These are phyloP conservation scores for Elegia similella DNA, from an alignment of 2,888 invertebrate genomes.

Conservation along the genomic window DNA sequence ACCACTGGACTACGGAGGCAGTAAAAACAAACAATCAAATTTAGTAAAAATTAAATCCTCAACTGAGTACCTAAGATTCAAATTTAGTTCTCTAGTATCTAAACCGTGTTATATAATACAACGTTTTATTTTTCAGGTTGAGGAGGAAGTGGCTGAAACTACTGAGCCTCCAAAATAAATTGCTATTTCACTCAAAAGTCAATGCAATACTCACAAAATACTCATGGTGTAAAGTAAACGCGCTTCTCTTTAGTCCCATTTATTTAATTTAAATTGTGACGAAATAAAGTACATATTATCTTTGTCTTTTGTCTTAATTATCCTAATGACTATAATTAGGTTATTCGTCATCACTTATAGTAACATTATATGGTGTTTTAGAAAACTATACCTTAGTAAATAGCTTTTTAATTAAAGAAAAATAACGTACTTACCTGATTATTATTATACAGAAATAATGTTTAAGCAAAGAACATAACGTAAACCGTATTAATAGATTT, in stretches of 20 bases:
- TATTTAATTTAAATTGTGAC: conserved; percentile 6
- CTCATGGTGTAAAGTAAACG: conserved; percentile 5
- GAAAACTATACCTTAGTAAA: neutral
- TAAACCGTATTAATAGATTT: no score
- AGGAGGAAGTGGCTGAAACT: conserved; percentile 54
- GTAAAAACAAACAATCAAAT: no score
- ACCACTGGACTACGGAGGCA: no score
- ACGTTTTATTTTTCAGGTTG: conserved; percentile 51
- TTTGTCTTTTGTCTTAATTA: neutral
- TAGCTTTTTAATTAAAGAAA: no score
- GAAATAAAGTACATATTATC: neutral
- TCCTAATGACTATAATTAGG: neutral
- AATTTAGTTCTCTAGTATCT: no score
- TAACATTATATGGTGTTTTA: neutral
- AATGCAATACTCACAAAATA: conserved; percentile 21
- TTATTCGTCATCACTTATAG: neutral
- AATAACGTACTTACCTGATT: no score
- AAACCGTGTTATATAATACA: neutral
- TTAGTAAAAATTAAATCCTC: no score
- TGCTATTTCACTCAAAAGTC: conserved; percentile 4
- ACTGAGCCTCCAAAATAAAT: conserved; percentile 48
- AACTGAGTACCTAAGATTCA: no score
- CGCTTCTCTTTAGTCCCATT: neutral
- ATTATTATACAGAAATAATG: no score
- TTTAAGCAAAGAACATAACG: no score